Base-by-base conservation (phyloP, 2,888 invertebrate species). In the Ptilodon capucinus region DNA sequence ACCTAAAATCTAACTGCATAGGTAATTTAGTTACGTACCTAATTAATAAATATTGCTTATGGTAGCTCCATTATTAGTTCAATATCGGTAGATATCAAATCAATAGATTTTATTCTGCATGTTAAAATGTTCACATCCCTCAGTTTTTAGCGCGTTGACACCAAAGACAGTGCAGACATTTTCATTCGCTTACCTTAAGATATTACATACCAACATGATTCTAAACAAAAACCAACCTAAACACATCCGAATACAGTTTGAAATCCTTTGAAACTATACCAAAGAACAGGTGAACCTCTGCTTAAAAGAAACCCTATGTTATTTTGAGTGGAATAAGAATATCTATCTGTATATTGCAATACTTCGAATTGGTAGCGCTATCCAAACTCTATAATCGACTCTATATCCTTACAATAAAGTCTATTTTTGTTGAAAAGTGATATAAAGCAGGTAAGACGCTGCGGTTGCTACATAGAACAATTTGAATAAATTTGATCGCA, bases 401-500 rank as follows among this genome's bases (percentile, higher is more conserved):
- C 46, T 79, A 64, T 9, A 0, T 0, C 0, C 0, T 1, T 0
- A 0, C 0, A 0, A 9, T 67, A 71, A 38, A 53, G 76, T 65
- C 40, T 23, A 36, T 57, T 76, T 78, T 73, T 5, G 36, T 1
- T 16, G 55, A 61, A 32, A 2, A 5, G 11, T 11, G 17, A 30
- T 59, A 47, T 65, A 79, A 80, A 78, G 74, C 84, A 87, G 82
- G 84, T 86, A 83, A 66, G 76, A 81, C 77, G 72, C 51, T 71
- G 76, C 64, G 79, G 83, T 71, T 79, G 81, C 78, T 84, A 86
- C 85, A 87, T 62, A 78, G 73, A 60, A 74, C 86, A 89, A 87
- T 91, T 91, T 91, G 90, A 91, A 91, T 90, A 89, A 81, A 90
- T 89, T 91, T 86, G 85, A 89, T 86, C 76, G 78, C 64, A 69